A percentile compares a stretch with the other conserved stretches of the same genome.
Conservation (phyloP, 1,140 invertebrate species). For the Rhizoglyphus robini region DNA sequence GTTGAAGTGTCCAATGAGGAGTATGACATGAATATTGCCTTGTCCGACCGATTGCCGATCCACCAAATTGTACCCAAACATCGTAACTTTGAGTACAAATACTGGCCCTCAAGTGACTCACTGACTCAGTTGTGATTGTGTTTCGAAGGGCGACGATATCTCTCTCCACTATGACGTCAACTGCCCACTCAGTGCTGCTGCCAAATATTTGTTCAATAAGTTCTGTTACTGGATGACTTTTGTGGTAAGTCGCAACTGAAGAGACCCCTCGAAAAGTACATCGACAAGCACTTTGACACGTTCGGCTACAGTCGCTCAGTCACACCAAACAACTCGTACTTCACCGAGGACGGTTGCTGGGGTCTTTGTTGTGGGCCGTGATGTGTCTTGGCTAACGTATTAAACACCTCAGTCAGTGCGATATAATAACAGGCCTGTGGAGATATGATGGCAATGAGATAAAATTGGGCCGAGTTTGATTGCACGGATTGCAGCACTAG, state of each 20-base stretch:
- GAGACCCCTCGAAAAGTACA: conserved; percentile 14
- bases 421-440: no score
- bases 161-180: conserved; percentile 81
- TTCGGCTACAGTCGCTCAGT: no score
- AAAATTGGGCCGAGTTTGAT: no score
- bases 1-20: conserved; percentile 36
- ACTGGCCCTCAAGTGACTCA: conserved; percentile 77
- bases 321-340: no score
- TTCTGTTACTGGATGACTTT: conserved; percentile 94
- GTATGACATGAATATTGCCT: conserved; percentile 94
- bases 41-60: conserved; percentile 76
- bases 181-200: conserved; percentile 91
- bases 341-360: no score
- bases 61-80: conserved; percentile 72
- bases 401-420: no score
- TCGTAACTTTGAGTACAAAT: conserved; percentile 56
- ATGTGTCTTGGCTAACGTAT: no score
- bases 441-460: no score
- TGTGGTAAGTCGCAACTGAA: conserved; percentile 60
- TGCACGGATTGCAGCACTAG: no score
- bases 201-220: conserved; percentile 75
- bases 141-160: conserved; percentile 99
- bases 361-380: no score
- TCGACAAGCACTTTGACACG: conserved; percentile 27
- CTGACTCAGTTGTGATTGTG: conserved; percentile 87